Conservation (phyloP, 1,140 invertebrate genomes). For the Temnothorax curvispinosus region DNA sequence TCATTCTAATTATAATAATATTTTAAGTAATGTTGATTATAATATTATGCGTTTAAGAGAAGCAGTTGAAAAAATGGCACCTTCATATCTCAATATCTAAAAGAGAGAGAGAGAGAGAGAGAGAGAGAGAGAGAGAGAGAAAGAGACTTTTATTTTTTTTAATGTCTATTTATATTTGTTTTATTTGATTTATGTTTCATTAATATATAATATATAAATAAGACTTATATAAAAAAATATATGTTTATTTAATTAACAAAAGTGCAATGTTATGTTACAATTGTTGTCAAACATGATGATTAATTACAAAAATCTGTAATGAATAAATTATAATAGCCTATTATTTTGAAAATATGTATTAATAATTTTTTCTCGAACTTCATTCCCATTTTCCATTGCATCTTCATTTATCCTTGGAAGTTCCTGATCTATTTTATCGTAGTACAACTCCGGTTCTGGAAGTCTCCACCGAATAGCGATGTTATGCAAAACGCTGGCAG, state of each 20-base stretch:
- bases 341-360: not conserved
- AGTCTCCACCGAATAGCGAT: not conserved
- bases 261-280: too few relatives aligned
- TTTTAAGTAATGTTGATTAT: not conserved
- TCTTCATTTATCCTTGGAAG: not conserved
- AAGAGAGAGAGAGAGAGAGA: too few relatives aligned
- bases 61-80: not conserved
- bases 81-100: not conserved
- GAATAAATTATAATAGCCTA: too few relatives aligned
- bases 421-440: not conserved
- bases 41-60: not conserved
- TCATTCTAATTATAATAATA: not conserved
- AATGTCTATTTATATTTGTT: too few relatives aligned
- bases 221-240: too few relatives aligned
- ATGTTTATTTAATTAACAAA: too few relatives aligned
- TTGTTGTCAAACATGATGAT: too few relatives aligned
- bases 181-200: too few relatives aligned
- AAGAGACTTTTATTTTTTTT: too few relatives aligned
- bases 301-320: too few relatives aligned
- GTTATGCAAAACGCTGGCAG: constrained; percentile 8
- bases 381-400: not conserved
- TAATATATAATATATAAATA: too few relatives aligned
- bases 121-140: too few relatives aligned
- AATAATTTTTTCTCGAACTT: not conserved
- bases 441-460: not conserved